A percentile compares a stretch with the other conserved stretches of the same genome.
These are phyloP conservation scores for Cyrtonyx montezumae DNA, from an alignment of 2,113 vertebrate species.

Conservation along the genomic window DNA sequence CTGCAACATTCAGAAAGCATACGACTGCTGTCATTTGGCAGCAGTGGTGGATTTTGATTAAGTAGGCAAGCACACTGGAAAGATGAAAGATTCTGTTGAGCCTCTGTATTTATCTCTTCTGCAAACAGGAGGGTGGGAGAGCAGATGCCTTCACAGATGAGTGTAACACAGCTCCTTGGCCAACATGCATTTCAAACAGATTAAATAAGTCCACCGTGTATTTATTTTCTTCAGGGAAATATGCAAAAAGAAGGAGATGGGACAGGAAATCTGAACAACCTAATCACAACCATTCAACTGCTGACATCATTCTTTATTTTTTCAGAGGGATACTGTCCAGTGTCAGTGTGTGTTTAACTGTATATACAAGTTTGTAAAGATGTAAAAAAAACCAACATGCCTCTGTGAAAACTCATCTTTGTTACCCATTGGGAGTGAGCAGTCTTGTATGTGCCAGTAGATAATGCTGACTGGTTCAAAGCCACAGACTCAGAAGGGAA, in stretches of 20 bases:
- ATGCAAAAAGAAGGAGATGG: not conserved
- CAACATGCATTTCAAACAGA: not conserved
- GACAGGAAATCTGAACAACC: not conserved
- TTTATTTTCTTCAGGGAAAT: not conserved
- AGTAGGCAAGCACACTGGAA: not conserved
- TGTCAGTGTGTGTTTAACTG: not conserved
- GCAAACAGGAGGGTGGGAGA: conserved; percentile 23
- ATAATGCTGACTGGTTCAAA: not conserved
- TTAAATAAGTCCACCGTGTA: not conserved
- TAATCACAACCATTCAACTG: not conserved
- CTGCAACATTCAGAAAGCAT: not conserved
- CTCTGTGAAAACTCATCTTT: not conserved
- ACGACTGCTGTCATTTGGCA: conserved; percentile 25
- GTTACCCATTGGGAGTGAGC: not conserved
- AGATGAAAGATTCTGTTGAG: not conserved
- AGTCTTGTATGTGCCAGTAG: not conserved
- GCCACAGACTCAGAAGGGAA: not conserved
- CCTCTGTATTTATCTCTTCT: conserved; percentile 4
- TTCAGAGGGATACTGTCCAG: not conserved
- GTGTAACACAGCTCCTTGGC: not conserved
- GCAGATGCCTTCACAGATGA: conserved; percentile 4
- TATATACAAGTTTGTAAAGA: rapidly evolving
- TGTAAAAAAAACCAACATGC: not conserved
- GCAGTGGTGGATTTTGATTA: not conserved
- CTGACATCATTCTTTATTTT: not conserved